A percentile compares a stretch with the other conserved stretches of the same genome.
These are phyloP conservation scores for Hippopotamus amphibius DNA, from an alignment of 2,113 vertebrate species.

Conservation along the genomic window DNA sequence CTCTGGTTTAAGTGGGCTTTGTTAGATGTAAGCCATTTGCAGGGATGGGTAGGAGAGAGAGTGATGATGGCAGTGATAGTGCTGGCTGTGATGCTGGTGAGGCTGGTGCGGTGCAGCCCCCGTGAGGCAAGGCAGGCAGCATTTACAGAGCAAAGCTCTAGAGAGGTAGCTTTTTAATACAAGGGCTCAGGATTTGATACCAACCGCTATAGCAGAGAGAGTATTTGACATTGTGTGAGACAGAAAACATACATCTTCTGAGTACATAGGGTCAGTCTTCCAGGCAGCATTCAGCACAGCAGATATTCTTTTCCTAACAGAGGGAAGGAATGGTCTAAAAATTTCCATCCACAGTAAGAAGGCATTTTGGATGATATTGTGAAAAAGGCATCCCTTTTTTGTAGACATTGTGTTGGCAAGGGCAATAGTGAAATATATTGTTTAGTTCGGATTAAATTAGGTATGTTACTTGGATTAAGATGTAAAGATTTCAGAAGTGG, in stretches of 20 bases:
- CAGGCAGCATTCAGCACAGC: background rate
- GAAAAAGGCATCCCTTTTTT: background rate
- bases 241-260: conserved; percentile 42
- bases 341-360: conserved; percentile 33
- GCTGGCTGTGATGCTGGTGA: accelerated
- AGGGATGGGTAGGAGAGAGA: background rate
- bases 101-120: background rate
- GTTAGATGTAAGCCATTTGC: background rate
- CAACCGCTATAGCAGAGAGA: conserved; percentile 9
- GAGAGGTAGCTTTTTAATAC: conserved; percentile 1
- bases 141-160: background rate
- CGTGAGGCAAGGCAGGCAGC: background rate
- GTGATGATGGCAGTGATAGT: too few species aligned
- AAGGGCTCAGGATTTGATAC: conserved; percentile 37
- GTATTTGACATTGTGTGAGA: conserved; percentile 26
- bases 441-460: background rate
- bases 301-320: background rate
- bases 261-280: conserved; percentile 63
- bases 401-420: background rate
- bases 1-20: background rate
- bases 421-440: background rate
- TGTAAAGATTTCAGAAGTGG: conserved; percentile 17
- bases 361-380: background rate
- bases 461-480: background rate
- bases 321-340: conserved; percentile 1